Conservation (phyloP, 2,888 invertebrate species). For the Anarsia innoxiella region DNA sequence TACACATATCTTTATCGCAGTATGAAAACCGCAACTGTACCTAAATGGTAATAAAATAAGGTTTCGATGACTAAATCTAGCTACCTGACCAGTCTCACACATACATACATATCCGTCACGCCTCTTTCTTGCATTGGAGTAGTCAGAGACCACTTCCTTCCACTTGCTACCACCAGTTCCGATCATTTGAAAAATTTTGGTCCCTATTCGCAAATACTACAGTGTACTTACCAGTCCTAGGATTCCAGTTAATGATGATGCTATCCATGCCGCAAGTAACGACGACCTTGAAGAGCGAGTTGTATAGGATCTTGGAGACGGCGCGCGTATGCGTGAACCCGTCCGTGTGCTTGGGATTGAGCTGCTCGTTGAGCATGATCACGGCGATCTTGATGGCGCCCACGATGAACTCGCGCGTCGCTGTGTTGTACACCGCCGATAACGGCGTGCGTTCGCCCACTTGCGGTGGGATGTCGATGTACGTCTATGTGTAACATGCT, state of each 20-base stretch:
- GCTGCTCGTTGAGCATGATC: slow-evolving; percentile 78
- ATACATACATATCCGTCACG: too few species aligned
- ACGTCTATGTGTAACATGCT: too few species aligned
- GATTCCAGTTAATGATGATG: slow-evolving; percentile 88
- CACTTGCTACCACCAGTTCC: too few species aligned
- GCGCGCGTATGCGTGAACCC: slow-evolving; percentile 82
- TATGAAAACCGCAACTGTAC: too few species aligned
- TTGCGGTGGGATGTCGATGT: slow-evolving; percentile 77
- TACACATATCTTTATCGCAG: too few species aligned
- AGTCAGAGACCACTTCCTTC: too few species aligned
- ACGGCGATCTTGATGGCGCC: slow-evolving; percentile 79
- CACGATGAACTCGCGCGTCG: slow-evolving; percentile 79
- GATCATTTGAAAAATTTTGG: too few species aligned
- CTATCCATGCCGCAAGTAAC: slow-evolving; percentile 87
- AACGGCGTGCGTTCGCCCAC: slow-evolving; percentile 77
- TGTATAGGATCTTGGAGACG: slow-evolving; percentile 84
- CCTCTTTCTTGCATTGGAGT: too few species aligned
- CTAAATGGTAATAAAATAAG: too few species aligned
- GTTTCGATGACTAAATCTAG: too few species aligned
- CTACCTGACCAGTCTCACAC: too few species aligned
- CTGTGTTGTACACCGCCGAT: slow-evolving; percentile 78
- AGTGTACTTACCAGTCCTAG: slow-evolving; percentile 77
- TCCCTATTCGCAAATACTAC: too few species aligned
- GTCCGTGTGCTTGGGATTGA: slow-evolving; percentile 81
- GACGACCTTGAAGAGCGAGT: slow-evolving; percentile 82